phyloP scores from a whole-genome alignment of 2,888 invertebrate species.

The Epiperipatus broadwayi region DNA sequence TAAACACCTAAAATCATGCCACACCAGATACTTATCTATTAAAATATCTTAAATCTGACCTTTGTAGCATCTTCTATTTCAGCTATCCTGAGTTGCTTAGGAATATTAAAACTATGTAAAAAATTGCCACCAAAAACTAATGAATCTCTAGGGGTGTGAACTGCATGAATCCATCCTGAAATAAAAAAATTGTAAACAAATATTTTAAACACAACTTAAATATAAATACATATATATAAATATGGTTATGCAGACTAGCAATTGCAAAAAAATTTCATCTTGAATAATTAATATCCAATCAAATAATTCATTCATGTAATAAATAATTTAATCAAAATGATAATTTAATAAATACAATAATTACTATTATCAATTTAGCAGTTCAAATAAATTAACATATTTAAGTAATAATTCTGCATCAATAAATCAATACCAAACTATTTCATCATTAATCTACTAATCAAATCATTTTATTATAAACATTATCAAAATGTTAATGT shows the following conservation, averaged over 20 bases:
- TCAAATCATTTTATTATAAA: too few relatives aligned
- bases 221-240: too few relatives aligned
- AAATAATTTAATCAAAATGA: constrained; percentile 9
- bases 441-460: too few relatives aligned
- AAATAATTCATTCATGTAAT: constrained; percentile 1
- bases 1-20: too few relatives aligned
- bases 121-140: constrained; percentile 97
- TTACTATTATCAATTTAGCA: too few relatives aligned
- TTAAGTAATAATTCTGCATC: too few relatives aligned
- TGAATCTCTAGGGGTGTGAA: constrained; percentile 86
- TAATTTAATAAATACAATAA: too few relatives aligned
- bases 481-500: too few relatives aligned
- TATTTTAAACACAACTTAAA: constrained; percentile 10
- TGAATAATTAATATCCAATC: neutral
- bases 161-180: constrained; percentile 86
- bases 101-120: constrained; percentile 82
- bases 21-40: too few relatives aligned
- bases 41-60: constrained; percentile 34
- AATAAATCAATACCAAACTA: too few relatives aligned
- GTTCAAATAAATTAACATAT: too few relatives aligned
- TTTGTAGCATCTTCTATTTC: constrained; percentile 86
- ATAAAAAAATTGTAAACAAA: constrained; percentile 9
- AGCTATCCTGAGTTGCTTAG: constrained; percentile 84
- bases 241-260: neutral
- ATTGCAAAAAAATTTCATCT: neutral